Percentiles rank a stretch among this genome's conserved stretches.
phyloP scores from a whole-genome alignment of 1,140 invertebrate species.

The Drosophila nannoptera region DNA sequence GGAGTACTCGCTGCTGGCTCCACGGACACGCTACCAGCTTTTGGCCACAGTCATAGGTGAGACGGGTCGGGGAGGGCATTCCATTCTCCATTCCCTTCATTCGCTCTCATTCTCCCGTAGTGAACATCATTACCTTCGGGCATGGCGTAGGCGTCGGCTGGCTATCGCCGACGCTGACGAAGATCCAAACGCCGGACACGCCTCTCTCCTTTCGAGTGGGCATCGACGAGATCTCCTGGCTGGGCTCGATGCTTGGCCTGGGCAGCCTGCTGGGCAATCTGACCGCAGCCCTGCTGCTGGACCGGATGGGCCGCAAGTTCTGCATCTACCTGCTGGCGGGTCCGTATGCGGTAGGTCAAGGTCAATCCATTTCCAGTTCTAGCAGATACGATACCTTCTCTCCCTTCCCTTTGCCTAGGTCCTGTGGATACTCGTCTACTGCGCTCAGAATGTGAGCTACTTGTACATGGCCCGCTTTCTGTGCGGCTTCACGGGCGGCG shows the following conservation, averaged over 20 bases:
- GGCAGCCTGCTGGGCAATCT: conserved; percentile 71
- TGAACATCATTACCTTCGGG: conserved; percentile 79
- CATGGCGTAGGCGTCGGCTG: conserved; percentile 80
- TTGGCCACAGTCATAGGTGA: conserved; percentile 65
- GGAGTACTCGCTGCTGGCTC: conserved; percentile 37
- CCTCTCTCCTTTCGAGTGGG: conserved; percentile 61
- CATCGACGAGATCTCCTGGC: conserved; percentile 72
- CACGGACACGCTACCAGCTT: conserved; percentile 55
- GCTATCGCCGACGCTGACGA: conserved; percentile 77
- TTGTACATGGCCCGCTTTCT: conserved; percentile 79
- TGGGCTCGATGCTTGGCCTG: conserved; percentile 73
- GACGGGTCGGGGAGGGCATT: background rate
- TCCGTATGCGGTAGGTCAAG: conserved; percentile 72
- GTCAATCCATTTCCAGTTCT: no score
- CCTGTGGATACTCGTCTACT: conserved; percentile 77
- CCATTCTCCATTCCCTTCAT: background rate
- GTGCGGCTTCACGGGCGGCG: conserved; percentile 78
- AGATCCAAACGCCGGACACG: conserved; percentile 51
- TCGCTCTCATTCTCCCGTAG: conserved; percentile 37
- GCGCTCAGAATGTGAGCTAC: conserved; percentile 65
- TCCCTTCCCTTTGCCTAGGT: conserved; percentile 23
- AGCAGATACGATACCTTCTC: no score
- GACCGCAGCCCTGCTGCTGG: conserved; percentile 68
- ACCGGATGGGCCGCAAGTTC: conserved; percentile 79
- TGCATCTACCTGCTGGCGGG: conserved; percentile 74